Base-by-base conservation (phyloP, 2,797 vertebrate species). In the Enoplosus armatus region DNA sequence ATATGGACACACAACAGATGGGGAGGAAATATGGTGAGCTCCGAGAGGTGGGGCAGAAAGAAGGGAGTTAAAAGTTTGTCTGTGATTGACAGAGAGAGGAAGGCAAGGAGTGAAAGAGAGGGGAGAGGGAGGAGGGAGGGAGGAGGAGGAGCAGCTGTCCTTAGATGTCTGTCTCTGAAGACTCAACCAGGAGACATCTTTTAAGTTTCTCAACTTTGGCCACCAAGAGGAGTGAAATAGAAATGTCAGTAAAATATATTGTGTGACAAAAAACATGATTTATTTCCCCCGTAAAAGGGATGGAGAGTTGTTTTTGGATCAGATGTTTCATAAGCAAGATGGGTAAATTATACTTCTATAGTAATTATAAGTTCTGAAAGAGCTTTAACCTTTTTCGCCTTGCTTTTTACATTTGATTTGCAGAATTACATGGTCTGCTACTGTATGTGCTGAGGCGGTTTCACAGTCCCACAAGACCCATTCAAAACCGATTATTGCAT, bases 71-170 rank as follows among this genome's bases (percentile, higher is more conserved):
- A 78, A 84, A 77, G 68, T 82, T 84, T 79, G 69, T 73, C 55
- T 73, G 61, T 80, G 89, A 87, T 79, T 87, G 89, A 87, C 83
- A 61, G 80, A 29, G 59, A 53, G 83, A n/a, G 51, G 63, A 79
- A 82, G 68, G 61, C 35, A 61, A 76, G 62, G 55, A 79, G 63
- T 37, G 43, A 63, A 68, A 33, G 51, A 77, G 51, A 37, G 31
- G 45, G 43, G 56, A n/a, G n/a, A 27, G 37, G 27, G 22, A 45
- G 39, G 18, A 31, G 75, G 48, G 54, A 74, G 33, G 54, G 29
- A 48, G 29, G 69, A 80, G 56, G 63, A 75, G 67, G 77, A 83
- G 90, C 93, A 92, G 91, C 92, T 94, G 93, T 89, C 86, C 70
- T 92, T 70, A 84, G 79, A 91, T 86, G 87, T 90, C 87, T 78